Conservation (phyloP, 2,113 vertebrate species). For the Anseranas semipalmata region DNA sequence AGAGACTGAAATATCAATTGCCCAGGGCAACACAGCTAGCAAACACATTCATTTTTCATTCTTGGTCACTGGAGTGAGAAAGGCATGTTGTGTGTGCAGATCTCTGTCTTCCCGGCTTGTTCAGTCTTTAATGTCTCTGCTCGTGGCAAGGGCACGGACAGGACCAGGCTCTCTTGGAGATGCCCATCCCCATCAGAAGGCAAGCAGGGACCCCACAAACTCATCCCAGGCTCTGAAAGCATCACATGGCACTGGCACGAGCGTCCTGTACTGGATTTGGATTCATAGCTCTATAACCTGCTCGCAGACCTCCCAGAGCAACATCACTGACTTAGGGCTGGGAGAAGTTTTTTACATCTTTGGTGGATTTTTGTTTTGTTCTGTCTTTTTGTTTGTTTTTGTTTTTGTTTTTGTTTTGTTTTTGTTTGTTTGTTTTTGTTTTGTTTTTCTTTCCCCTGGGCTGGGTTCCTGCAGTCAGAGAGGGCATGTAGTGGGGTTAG, state of each 20-base stretch:
- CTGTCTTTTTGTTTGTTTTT: too few species aligned
- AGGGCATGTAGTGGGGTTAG: neutral
- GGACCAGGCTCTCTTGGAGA: neutral
- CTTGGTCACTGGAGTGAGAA: neutral
- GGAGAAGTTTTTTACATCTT: neutral
- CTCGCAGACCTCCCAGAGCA: neutral
- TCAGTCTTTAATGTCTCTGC: neutral
- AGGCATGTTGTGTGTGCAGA: fast-evolving
- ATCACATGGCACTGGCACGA: neutral
- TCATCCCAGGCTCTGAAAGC: neutral
- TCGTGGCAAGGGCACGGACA: neutral
- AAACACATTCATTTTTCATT: neutral
- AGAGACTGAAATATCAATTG: neutral
- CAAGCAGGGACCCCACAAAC: neutral
- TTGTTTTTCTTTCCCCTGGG: neutral
- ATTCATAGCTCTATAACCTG: fast-evolving
- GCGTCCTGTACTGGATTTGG: neutral
- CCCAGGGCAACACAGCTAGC: neutral
- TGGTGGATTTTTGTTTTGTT: too few species aligned
- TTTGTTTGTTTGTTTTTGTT: too few species aligned
- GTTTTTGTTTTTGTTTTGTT: too few species aligned
- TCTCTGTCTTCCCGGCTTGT: neutral
- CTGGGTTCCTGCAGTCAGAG: neutral
- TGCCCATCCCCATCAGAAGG: neutral
- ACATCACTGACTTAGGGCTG: neutral